Evolutionary conservation across 2,113 vertebrate species (phyloP), one percentile per base, ranked within the genome.

Genomic region (Otis tarda): DNA sequence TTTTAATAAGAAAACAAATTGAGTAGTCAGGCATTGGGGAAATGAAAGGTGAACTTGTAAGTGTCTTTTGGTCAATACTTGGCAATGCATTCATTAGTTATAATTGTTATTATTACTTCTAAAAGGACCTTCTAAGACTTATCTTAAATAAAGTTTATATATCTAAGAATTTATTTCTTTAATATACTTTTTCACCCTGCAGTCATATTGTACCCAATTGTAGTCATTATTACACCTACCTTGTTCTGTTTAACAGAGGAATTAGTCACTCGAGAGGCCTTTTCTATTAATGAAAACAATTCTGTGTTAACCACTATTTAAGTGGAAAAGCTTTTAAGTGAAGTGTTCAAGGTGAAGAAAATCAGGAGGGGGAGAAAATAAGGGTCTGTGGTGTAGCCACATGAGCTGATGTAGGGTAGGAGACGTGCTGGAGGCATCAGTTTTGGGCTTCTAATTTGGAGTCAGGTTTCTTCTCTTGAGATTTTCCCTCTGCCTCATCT

Each of bases 31-130:
- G 61, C 69, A 60, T 14, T 50, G 83, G 71, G 35, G 57, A 96
- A 95, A 92, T 87, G 69, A 92, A 95, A 80, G 73, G 83, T 83
- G 83, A 92, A 94, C 86, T 86, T 90, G 31, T 63, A 95, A 85
- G 63, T 64, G 75, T 92, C 21, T 86, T 93, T 92, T 82, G 64
- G 92, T 95, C 88, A 84, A 93, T 92, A 92, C 60, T 90, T 89
- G 88, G 47, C 88, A 95, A 61, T 16, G 15, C 27, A 60, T 90
- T 93, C 80, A 90, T 90, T 94, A 96, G 82, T 92, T 95, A 55
- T 69, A 94, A 69, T 57, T 79, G 73, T 78, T 92, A 68, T 82
- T 96, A 94, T 87, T 95, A 69, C 76, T 90, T 82, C 50, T 75
- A 87, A 87, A 89, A 77, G 7, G 39, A 90, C 57, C 65, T 91